Evolutionary conservation across 2,888 invertebrate species (phyloP).

Genomic region (Neoscelio sp.): DNA sequence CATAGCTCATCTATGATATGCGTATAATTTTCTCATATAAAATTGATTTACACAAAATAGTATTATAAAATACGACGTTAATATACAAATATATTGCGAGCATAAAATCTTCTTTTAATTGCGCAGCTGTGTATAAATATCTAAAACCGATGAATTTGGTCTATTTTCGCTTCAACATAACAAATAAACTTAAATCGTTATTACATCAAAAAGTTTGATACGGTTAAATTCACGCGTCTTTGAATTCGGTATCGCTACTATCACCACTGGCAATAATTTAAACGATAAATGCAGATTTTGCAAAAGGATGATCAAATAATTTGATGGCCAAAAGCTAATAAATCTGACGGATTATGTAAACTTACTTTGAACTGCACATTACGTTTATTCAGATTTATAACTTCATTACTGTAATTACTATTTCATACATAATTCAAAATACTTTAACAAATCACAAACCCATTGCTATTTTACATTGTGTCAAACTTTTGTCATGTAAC

Average conservation of each 20-base stretch:
- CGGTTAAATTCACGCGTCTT: neutral
- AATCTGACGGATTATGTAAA: constrained; percentile 35
- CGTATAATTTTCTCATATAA: too few relatives aligned
- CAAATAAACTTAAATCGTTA: neutral
- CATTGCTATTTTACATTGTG: neutral
- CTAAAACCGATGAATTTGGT: too few relatives aligned
- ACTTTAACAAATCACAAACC: neutral
- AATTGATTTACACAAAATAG: too few relatives aligned
- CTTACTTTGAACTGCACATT: constrained; percentile 9
- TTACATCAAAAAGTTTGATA: neutral
- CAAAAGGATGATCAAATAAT: constrained; percentile 23
- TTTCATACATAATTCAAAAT: neutral
- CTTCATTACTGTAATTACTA: neutral
- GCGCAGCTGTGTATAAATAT: too few relatives aligned
- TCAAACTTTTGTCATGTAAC: neutral
- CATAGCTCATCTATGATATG: too few relatives aligned
- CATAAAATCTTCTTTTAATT: too few relatives aligned
- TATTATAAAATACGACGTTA: too few relatives aligned
- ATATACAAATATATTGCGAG: too few relatives aligned
- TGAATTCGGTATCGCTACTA: neutral
- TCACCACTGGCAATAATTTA: neutral
- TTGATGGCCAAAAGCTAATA: constrained; percentile 8
- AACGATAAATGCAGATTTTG: constrained; percentile 21
- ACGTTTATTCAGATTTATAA: neutral
- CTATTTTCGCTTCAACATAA: neutral